phyloP scores from a whole-genome alignment of 2,888 invertebrate genomes.

The Temnothorax unifasciatus region DNA sequence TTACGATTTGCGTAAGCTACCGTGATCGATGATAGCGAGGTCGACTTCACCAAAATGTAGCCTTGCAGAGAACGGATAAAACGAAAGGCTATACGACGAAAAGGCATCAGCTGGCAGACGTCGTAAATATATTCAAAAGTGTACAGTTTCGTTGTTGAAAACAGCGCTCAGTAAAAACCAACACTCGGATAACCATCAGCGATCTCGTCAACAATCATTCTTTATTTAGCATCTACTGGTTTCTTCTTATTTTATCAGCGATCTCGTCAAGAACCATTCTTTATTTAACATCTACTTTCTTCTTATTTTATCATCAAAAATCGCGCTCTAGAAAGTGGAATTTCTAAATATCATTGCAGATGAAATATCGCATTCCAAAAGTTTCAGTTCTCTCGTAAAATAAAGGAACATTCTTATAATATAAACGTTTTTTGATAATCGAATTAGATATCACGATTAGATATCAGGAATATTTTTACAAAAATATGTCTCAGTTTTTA shows the following conservation, averaged over 20 bases:
- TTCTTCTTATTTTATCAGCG: not conserved
- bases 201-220: not conserved
- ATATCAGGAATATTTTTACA: not conserved
- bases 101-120: not conserved
- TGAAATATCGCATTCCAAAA: not conserved
- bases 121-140: not conserved
- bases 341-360: not conserved
- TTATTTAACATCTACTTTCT: not conserved
- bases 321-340: not conserved
- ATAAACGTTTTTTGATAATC: not conserved
- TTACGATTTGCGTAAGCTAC: constrained; percentile 67
- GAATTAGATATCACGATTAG: not conserved
- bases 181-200: not conserved
- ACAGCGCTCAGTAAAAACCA: not conserved
- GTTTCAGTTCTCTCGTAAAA: not conserved
- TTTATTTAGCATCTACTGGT: not conserved
- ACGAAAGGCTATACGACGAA: too few relatives aligned
- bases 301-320: not conserved
- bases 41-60: constrained; percentile 38
- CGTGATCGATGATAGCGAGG: constrained; percentile 31
- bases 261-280: not conserved
- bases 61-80: not conserved
- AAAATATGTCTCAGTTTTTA: not conserved
- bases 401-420: not conserved
- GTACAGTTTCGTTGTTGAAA: not conserved